A percentile compares a stretch with the other conserved stretches of the same genome.
Conservation (phyloP, 2,797 vertebrate genomes). For the Pantherophis alleghaniensis region DNA sequence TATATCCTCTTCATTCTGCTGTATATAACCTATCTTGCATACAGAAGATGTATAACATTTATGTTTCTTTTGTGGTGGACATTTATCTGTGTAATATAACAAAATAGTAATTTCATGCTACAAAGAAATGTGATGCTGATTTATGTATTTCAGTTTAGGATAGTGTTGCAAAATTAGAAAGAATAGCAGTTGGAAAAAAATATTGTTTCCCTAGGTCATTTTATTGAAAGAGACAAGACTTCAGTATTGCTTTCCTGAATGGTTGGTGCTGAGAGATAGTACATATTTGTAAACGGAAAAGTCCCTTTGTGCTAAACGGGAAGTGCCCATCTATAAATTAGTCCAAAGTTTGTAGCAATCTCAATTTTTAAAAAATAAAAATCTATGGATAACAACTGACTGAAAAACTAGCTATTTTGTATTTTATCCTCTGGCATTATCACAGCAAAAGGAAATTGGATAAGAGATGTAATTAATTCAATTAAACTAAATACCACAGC, state of each 20-base stretch:
- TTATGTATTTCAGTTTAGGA: slow-evolving; percentile 21
- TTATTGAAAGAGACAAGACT: neutral
- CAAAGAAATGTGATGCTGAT: slow-evolving; percentile 3
- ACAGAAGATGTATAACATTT: rapidly evolving
- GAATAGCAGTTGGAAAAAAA: neutral
- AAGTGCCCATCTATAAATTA: slow-evolving; percentile 26
- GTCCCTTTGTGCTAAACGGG: slow-evolving; percentile 5
- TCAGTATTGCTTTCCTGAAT: neutral
- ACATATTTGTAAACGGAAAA: neutral
- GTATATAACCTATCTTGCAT: neutral
- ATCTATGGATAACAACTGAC: slow-evolving; percentile 11
- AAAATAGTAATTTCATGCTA: neutral
- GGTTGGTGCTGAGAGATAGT: slow-evolving; percentile 9
- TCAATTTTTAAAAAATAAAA: slow-evolving; percentile 21
- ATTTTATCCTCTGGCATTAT: slow-evolving; percentile 39
- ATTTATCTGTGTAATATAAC: neutral
- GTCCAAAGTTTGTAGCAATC: slow-evolving; percentile 24
- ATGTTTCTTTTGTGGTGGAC: neutral
- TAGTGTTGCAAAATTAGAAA: neutral
- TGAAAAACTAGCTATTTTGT: slow-evolving; percentile 34
- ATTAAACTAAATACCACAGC: neutral
- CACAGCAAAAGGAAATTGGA: slow-evolving; percentile 25
- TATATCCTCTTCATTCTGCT: neutral
- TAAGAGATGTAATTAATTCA: neutral
- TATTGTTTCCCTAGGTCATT: neutral